phyloP scores from a whole-genome alignment of 2,797 vertebrate species.

The Huso huso region DNA sequence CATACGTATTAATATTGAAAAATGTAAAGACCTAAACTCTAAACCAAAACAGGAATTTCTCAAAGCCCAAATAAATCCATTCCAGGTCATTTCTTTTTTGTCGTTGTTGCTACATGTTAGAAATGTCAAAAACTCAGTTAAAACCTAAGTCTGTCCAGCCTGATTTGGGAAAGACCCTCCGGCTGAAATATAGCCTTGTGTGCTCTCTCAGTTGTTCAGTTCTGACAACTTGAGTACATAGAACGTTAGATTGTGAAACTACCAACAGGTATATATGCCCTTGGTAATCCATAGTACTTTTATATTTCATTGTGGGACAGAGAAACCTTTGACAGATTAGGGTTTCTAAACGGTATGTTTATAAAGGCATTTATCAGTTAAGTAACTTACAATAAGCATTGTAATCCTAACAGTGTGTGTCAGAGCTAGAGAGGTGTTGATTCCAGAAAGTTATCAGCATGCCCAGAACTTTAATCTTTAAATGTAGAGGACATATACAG shows the following conservation, averaged over 20 bases:
- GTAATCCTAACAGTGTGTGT: slow-evolving; percentile 1
- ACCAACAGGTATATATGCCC: background rate
- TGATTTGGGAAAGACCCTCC: background rate
- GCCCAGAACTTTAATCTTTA: too few species aligned
- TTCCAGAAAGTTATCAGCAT: background rate
- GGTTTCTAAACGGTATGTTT: background rate
- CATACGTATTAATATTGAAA: too few species aligned
- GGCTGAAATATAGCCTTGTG: background rate
- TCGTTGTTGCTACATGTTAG: background rate
- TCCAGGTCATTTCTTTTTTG: too few species aligned
- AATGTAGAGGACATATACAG: too few species aligned
- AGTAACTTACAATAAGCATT: slow-evolving; percentile 2
- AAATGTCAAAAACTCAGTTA: background rate
- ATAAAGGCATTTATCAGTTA: background rate
- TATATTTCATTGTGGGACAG: background rate
- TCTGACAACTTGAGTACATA: background rate
- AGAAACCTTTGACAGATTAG: background rate
- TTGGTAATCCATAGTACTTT: background rate
- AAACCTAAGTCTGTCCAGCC: background rate
- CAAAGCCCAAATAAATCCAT: too few species aligned
- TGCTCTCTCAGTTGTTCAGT: background rate
- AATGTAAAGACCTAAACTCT: too few species aligned
- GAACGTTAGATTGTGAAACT: background rate
- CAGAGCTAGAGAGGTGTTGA: background rate
- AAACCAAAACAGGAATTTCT: too few species aligned